Percentiles rank a stretch among this genome's conserved stretches.
Evolutionary conservation across 2,797 vertebrate species (phyloP).

Genomic region (Tokudaia muenninki): DNA sequence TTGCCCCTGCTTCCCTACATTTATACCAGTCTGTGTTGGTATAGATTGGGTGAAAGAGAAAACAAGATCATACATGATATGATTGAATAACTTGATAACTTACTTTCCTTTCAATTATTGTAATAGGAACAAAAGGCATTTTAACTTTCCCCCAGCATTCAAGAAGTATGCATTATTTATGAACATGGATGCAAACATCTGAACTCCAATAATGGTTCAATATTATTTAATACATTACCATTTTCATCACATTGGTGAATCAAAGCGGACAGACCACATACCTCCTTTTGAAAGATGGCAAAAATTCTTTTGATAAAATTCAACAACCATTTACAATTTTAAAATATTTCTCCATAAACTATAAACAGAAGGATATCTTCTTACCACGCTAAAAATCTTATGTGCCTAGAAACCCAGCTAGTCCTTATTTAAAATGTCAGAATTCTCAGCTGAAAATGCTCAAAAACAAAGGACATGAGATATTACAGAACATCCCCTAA

Average conservation of each 20-base stretch:
- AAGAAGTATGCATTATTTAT: constrained; percentile 38
- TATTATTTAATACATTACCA: constrained; percentile 41
- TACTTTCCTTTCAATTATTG: background rate
- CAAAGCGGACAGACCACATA: constrained; percentile 22
- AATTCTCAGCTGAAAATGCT: constrained; percentile 24
- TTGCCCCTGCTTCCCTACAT: background rate
- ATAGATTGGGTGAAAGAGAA: background rate
- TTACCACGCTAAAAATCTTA: background rate
- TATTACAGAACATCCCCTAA: background rate
- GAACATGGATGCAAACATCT: constrained; percentile 11
- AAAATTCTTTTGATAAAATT: constrained; percentile 42
- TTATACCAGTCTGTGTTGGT: background rate
- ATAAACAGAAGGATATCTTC: constrained; percentile 1
- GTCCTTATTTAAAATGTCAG: background rate
- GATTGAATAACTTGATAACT: background rate
- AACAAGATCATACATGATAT: background rate
- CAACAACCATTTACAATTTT: constrained; percentile 11
- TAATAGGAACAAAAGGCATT: background rate
- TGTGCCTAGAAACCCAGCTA: background rate
- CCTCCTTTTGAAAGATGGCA: constrained; percentile 26
- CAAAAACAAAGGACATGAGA: background rate
- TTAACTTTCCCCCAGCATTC: constrained; percentile 10
- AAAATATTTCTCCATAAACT: constrained; percentile 14
- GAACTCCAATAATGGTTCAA: background rate
- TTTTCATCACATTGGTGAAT: constrained; percentile 41